Evolutionary conservation across 2,113 vertebrate genomes (phyloP), one percentile per base, ranked within the genome.

Genomic region (Chunga burmeisteri): DNA sequence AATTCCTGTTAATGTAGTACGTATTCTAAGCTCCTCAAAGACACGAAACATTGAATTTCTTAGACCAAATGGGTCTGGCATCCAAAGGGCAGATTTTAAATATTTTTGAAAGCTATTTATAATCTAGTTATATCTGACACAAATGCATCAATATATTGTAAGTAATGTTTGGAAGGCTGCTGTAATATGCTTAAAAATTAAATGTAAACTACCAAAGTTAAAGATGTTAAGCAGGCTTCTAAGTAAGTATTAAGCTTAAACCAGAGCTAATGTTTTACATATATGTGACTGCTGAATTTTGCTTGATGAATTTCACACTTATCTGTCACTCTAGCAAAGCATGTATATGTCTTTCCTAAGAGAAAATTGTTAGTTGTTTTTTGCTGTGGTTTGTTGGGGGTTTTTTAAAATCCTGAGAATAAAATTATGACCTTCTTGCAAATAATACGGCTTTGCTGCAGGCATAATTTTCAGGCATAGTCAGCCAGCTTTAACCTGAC

Each of bases 281-380:
- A 21, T 40, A 71, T 44, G n/a, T 80, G 70, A 91, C 81, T 95
- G 42, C 71, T 91, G 72, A 95, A 90, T 90, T 81, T 72, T 81
- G 9, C 38, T 88, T 93, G 40, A 93, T 95, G 78, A 81, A 95
- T 97, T 95, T 97, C 86, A 90, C 70, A 93, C 63, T 92, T 94
- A 49, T 86, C 63, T 81, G 78, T 90, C 78, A 90, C 79, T 91
- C 63, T 78, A 77, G 36, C 32, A 94, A 89, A 91, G 38, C 32
- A 32, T 7, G 5, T 19, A 34, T 73, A 34, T 27, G 44, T 75
- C 25, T 46, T 95, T 68, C 46, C 30, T 81, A 86, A 87, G 56
- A 94, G 68, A 80, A 91, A 58, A 77, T 32, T n/a, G 1, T 40
- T 79, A 50, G 3, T 11, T 4, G 6, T 0, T 9, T 4, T 19